Base-by-base conservation (phyloP, 2,888 invertebrate species). In the Callimorpha dominula region DNA sequence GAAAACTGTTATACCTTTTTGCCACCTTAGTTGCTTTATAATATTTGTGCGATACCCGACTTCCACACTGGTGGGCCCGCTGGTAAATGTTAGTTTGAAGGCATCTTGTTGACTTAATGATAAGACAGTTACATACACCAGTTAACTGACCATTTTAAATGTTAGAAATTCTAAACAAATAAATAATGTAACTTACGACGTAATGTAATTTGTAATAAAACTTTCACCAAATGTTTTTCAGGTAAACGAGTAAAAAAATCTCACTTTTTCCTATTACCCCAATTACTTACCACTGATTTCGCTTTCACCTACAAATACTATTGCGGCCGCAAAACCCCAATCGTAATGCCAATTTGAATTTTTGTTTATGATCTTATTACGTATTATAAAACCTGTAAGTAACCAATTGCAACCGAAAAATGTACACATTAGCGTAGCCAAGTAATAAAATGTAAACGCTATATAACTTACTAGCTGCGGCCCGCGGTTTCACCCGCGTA, bases 231-330 rank as follows among this genome's bases (percentile, higher is more conserved):
- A 17, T n/a, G n/a, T 20, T 84, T 82, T 84, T 78, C 76, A 69
- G 75, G 73, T 75, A 77, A 77, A 76, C 72, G 77, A 78, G 74
- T 78, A 76, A 79, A 78, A 73, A 77, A 78, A 46, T 9, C 20
- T 70, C 50, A 71, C 66, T 78, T 75, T 78, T 82, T 84, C 85
- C 86, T 81, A 85, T 87, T 81, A 85, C 80, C 85, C 85, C 85
- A 88, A 89, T 91, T 89, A 40, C 42, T 54, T 67, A 87, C 83
- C 78, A 78, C 77, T 82, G 77, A 80, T 82, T 85, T 84, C 77
- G 85, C 92, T 92, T 91, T 91, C 91, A 85, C 77, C 73, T n/a
- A 71, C 70, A 77, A n/a, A 78, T 75, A 68, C 70, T 71, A 78
- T 74, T 74, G 76, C 75, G 76, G 78, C 74, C 71, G 57, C 78